Percentiles rank a stretch among this genome's conserved stretches.
phyloP scores from a whole-genome alignment of 1,140 invertebrate genomes.

The Fopius arisanus region DNA sequence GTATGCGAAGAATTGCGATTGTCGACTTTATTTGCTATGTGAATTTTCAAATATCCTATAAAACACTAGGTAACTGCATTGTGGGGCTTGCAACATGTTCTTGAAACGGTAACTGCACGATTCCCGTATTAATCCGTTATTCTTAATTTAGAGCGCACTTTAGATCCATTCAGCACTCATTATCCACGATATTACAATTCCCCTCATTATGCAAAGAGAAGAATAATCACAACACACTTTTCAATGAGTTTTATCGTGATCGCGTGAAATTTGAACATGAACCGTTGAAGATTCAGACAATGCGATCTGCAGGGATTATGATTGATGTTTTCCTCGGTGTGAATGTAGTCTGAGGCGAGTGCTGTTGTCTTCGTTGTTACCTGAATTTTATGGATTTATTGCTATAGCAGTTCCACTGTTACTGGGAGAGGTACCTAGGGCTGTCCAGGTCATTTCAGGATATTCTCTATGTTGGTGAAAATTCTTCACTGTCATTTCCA shows the following conservation, averaged over 20 bases:
- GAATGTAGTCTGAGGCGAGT: background rate
- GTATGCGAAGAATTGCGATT: too few species aligned
- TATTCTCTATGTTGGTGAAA: background rate
- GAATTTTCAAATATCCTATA: background rate
- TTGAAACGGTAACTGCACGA: background rate
- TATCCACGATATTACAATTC: background rate
- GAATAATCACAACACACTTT: background rate
- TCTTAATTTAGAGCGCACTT: conserved; percentile 6
- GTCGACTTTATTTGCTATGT: background rate
- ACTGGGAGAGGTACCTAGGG: background rate
- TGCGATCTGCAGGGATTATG: background rate
- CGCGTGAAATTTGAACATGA: background rate
- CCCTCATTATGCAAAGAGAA: background rate
- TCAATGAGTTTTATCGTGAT: background rate
- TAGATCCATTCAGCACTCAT: background rate
- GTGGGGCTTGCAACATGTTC: background rate
- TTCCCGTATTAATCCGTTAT: conserved; percentile 12
- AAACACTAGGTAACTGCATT: conserved; percentile 2
- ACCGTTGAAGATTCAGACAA: background rate
- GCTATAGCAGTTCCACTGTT: background rate
- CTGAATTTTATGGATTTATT: background rate
- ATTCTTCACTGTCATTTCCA: too few species aligned
- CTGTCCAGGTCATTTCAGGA: background rate
- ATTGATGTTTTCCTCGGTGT: background rate
- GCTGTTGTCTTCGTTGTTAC: background rate